Evolutionary conservation across 2,888 invertebrate genomes (phyloP).

Genomic region (Tipula vernalis): DNA sequence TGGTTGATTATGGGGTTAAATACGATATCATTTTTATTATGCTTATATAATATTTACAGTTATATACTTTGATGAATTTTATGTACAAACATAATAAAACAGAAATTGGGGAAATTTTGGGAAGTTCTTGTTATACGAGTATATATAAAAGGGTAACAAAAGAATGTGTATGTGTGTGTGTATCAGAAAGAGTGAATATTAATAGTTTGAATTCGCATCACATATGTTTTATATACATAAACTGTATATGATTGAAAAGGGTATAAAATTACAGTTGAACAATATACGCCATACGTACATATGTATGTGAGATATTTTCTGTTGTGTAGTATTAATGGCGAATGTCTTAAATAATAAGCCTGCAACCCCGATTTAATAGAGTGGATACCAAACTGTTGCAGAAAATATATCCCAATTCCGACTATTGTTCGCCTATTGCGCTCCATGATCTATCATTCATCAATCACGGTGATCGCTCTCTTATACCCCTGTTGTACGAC

Average conservation of each 20-base stretch:
- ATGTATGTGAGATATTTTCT: not conserved
- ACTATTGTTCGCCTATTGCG: no score
- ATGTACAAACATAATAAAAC: not conserved
- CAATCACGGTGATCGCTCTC: no score
- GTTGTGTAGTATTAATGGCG: no score
- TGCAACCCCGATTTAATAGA: no score
- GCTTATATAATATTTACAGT: not conserved
- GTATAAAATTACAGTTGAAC: not conserved
- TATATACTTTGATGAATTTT: not conserved
- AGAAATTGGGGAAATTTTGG: not conserved
- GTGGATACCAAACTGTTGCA: no score
- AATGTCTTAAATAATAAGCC: no score
- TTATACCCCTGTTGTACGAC: no score
- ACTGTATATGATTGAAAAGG: not conserved
- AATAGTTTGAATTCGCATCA: not conserved
- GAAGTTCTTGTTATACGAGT: not conserved
- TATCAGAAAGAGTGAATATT: not conserved
- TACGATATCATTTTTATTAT: not conserved
- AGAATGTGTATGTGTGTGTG: not conserved
- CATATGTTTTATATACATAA: not conserved
- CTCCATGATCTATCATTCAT: no score
- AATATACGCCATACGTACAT: not conserved
- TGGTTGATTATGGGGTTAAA: constrained; percentile 4
- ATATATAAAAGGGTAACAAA: not conserved
- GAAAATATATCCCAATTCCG: no score